These are phyloP conservation scores for Chaunax sp. DNA, from an alignment of 2,797 vertebrate genomes.

Conservation along the genomic window DNA sequence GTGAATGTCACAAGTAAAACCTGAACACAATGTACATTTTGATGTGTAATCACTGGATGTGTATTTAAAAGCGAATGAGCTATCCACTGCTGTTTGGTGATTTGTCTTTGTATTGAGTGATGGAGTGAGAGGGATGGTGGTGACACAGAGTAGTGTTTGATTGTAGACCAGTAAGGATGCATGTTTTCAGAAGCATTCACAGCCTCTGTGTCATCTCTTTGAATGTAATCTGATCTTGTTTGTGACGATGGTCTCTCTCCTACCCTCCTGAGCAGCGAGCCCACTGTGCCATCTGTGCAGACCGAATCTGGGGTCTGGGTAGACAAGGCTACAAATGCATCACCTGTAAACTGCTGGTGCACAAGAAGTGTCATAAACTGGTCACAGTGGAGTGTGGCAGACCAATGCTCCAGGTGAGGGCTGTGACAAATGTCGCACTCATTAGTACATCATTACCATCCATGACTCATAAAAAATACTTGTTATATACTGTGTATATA, in stretches of 20 bases:
- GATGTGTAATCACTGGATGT: background rate
- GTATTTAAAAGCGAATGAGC: background rate
- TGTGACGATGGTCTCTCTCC: constrained; percentile 23
- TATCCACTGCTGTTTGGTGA: background rate
- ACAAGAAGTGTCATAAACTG: constrained; percentile 99
- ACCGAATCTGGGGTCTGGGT: constrained; percentile 98
- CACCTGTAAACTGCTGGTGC: constrained; percentile 98
- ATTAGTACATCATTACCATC: background rate
- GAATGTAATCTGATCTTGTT: constrained; percentile 17
- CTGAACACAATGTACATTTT: background rate
- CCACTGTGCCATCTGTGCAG: constrained; percentile 97
- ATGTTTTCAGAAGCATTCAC: constrained; percentile 15
- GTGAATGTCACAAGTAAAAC: background rate
- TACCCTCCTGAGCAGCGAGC: constrained; percentile 85
- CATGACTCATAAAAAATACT: constrained; percentile 2
- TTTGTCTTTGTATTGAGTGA: constrained; percentile 15
- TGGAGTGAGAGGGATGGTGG: background rate
- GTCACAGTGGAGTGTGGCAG: constrained; percentile 92
- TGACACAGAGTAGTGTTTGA: constrained; percentile 1
- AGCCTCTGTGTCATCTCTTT: background rate
- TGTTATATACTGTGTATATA: background rate
- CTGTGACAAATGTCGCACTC: background rate
- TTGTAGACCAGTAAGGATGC: background rate
- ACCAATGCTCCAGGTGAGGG: constrained; percentile 82
- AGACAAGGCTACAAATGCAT: constrained; percentile 99